A percentile compares a stretch with the other conserved stretches of the same genome.
phyloP scores from a whole-genome alignment of 2,888 invertebrate genomes.

The Lithophane ornitopus region DNA sequence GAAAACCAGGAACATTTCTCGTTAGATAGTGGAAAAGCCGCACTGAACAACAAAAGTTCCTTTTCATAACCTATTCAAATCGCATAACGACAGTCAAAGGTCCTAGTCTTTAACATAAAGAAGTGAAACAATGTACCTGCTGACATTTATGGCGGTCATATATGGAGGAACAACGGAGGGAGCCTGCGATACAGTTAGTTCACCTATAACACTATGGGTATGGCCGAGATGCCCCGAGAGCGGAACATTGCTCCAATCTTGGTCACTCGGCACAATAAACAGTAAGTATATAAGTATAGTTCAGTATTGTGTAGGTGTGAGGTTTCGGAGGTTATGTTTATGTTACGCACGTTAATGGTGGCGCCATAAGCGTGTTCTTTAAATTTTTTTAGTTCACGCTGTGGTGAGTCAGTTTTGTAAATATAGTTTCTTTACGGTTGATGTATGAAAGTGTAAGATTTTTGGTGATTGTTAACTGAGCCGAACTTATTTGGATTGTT shows the following conservation, averaged over 20 bases:
- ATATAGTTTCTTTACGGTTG: constrained; percentile 32
- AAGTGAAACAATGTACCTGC: constrained; percentile 59
- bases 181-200: constrained; percentile 81
- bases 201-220: constrained; percentile 75
- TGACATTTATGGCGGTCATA: constrained; percentile 65
- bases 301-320: constrained; percentile 54
- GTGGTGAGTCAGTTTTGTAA: constrained; percentile 46
- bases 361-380: constrained; percentile 32
- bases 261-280: constrained; percentile 70
- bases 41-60: constrained; percentile 28
- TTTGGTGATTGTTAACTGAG: constrained; percentile 6
- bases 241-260: constrained; percentile 81
- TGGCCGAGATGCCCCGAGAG: constrained; percentile 80
- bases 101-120: constrained; percentile 60
- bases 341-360: constrained; percentile 40
- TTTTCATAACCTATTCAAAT: constrained; percentile 55
- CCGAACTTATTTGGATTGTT: constrained; percentile 26
- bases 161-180: constrained; percentile 77
- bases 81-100: constrained; percentile 52
- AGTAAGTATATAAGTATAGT: constrained; percentile 40
- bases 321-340: constrained; percentile 40
- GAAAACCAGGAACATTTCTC: constrained; percentile 27
- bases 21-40: constrained; percentile 25
- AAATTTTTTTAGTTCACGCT: constrained; percentile 24
- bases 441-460: constrained; percentile 36